phyloP scores from a whole-genome alignment of 2,888 invertebrate species.

The Lithophane leautieri region DNA sequence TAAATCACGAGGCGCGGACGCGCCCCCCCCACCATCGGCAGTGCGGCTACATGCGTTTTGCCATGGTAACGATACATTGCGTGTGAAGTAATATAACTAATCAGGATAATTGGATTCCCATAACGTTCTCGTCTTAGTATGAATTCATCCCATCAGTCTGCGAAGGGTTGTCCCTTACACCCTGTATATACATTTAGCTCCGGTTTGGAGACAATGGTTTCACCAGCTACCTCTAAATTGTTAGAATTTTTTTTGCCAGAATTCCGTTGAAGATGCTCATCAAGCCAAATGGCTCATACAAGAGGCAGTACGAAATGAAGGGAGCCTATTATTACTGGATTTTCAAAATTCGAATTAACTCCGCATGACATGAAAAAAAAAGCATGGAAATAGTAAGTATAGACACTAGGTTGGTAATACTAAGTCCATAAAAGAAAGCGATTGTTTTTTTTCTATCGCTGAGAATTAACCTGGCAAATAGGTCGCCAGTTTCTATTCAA shows the following conservation, averaged over 20 bases:
- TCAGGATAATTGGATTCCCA: too few species aligned
- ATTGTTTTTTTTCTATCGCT: not conserved
- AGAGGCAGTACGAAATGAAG: not conserved
- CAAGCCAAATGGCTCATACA: not conserved
- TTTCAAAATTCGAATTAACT: not conserved
- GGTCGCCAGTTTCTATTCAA: not conserved
- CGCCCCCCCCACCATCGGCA: too few species aligned
- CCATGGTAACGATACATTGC: too few species aligned
- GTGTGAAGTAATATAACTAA: too few species aligned
- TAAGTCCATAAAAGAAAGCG: not conserved
- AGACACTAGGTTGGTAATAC: not conserved
- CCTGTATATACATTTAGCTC: not conserved
- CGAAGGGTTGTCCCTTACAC: too few species aligned
- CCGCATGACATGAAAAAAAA: not conserved
- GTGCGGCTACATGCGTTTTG: too few species aligned
- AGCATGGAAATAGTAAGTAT: slow-evolving; percentile 7
- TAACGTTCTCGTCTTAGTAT: too few species aligned
- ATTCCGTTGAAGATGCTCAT: not conserved
- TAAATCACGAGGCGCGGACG: too few species aligned
- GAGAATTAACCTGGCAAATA: not conserved
- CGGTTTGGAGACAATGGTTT: not conserved
- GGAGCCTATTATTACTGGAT: too few species aligned
- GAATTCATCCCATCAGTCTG: too few species aligned
- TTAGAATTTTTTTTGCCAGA: not conserved
- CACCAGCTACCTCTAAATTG: not conserved